phyloP scores from a whole-genome alignment of 2,888 invertebrate species.

The Catocala nupta region DNA sequence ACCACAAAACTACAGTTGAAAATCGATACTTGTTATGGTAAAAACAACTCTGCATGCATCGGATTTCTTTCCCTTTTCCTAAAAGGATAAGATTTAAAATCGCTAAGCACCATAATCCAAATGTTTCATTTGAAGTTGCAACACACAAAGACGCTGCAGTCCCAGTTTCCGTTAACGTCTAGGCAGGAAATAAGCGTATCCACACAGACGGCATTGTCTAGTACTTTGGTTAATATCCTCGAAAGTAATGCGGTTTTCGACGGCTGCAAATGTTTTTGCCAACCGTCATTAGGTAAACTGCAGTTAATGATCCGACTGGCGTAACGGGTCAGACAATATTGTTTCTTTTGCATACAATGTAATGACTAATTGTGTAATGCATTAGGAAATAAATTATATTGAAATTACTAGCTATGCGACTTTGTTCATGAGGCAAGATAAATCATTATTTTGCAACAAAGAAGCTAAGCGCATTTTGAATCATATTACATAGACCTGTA shows the following conservation, averaged over 20 bases:
- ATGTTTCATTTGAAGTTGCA: constrained; percentile 52
- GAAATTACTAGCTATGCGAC: not conserved
- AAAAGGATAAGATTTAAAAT: constrained; percentile 35
- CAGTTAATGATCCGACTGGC: constrained; percentile 31
- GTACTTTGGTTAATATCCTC: constrained; percentile 50
- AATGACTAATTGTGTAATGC: constrained; percentile 21
- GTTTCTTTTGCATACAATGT: constrained; percentile 25
- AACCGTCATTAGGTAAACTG: constrained; percentile 39
- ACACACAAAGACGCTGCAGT: constrained; percentile 62
- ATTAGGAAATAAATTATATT: constrained; percentile 3
- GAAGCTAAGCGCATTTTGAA: too few relatives aligned
- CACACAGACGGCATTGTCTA: constrained; percentile 73
- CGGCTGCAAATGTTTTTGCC: constrained; percentile 31
- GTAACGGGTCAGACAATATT: constrained; percentile 27
- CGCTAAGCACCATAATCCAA: constrained; percentile 29
- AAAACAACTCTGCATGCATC: constrained; percentile 24
- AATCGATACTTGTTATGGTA: constrained; percentile 33
- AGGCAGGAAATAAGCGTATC: constrained; percentile 80
- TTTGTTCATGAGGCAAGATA: too few relatives aligned
- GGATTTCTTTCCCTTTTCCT: constrained; percentile 30
- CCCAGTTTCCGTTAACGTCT: constrained; percentile 76
- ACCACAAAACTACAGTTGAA: constrained; percentile 37
- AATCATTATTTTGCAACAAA: too few relatives aligned
- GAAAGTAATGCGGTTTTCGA: constrained; percentile 49
- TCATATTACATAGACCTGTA: too few relatives aligned